These are phyloP conservation scores for Pandion haliaetus DNA, from an alignment of 2,113 vertebrate genomes.

Conservation along the genomic window DNA sequence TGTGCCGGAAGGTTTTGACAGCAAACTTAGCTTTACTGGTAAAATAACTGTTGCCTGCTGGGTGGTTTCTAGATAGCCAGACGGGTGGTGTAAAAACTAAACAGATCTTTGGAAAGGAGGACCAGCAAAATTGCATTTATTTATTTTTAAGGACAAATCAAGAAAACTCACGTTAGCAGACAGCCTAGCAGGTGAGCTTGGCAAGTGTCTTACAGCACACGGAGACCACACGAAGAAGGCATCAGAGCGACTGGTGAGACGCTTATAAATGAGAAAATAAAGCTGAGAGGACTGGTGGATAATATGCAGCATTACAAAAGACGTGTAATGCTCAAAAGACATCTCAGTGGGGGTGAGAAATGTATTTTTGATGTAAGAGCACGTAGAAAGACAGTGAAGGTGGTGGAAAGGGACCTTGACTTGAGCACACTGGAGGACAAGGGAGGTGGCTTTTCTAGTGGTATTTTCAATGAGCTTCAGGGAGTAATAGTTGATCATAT, in stretches of 20 bases:
- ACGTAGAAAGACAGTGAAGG: neutral
- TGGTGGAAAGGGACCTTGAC: neutral
- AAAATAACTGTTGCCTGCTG: neutral
- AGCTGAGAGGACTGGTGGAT: neutral
- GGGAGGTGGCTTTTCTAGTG: neutral
- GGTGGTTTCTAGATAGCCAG: neutral
- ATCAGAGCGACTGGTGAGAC: neutral
- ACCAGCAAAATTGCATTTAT: neutral
- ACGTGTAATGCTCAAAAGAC: no score
- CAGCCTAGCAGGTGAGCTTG: neutral
- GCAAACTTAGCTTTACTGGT: neutral
- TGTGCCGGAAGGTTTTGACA: neutral
- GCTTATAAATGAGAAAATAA: neutral
- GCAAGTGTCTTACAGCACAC: neutral
- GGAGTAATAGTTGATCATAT: no score
- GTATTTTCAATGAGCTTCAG: neutral
- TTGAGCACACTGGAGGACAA: neutral
- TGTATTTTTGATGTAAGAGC: neutral
- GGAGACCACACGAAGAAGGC: neutral
- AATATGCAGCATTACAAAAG: neutral
- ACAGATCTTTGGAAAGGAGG: neutral
- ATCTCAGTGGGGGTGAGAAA: neutral
- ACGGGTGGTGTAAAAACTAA: neutral
- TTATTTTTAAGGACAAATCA: neutral
- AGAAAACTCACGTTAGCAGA: neutral